A percentile compares a stretch with the other conserved stretches of the same genome.
phyloP scores from a whole-genome alignment of 2,113 vertebrate species.

The Macquaria australasica region DNA sequence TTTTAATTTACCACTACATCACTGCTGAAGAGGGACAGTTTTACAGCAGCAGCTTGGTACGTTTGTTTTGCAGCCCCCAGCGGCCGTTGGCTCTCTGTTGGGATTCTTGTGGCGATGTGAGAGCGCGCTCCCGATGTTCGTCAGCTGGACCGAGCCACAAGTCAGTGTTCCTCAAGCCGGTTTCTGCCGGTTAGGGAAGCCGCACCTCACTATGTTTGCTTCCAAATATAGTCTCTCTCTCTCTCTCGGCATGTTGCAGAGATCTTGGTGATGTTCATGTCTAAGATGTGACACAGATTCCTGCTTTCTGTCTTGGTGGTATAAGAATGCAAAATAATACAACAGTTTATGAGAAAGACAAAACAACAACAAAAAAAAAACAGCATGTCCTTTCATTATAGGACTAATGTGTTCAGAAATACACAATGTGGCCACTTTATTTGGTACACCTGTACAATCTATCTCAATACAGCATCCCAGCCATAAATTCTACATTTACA shows the following conservation, averaged over 20 bases:
- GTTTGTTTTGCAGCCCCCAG: not conserved
- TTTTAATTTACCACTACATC: not conserved
- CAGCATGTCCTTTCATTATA: not conserved
- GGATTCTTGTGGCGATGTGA: not conserved
- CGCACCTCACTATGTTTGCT: conserved; percentile 44
- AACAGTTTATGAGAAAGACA: not conserved
- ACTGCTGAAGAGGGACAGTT: not conserved
- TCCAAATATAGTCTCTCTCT: conserved; percentile 65
- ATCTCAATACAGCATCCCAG: not conserved
- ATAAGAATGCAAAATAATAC: not conserved
- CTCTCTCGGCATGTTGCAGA: conserved; percentile 12
- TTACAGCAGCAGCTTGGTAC: not conserved
- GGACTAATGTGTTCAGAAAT: not conserved
- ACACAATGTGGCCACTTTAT: not conserved
- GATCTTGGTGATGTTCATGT: conserved; percentile 24
- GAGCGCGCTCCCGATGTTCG: conserved; percentile 23
- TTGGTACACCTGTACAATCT: not conserved
- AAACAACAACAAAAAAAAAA: not conserved
- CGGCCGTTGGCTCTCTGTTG: not conserved
- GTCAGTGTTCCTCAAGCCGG: conserved; percentile 70
- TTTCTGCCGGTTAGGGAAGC: conserved; percentile 75
- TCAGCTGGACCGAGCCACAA: conserved; percentile 53
- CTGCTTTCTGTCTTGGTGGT: not conserved
- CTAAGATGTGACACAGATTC: conserved; percentile 13
- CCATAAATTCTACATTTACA: too few species aligned